Conservation (phyloP, 2,113 vertebrate species). For the Salminus brasiliensis region DNA sequence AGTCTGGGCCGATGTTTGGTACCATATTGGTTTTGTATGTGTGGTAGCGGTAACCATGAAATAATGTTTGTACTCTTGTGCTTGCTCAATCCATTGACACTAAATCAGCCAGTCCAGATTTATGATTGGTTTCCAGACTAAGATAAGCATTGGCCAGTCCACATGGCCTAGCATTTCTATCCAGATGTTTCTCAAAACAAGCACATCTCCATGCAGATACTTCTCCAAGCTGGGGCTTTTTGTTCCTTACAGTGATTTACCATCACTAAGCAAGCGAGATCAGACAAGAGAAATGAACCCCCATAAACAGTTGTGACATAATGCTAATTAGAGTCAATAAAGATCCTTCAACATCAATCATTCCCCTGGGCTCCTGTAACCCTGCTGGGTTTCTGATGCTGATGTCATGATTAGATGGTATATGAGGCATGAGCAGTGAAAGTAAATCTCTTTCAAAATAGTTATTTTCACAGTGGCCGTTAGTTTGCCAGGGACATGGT, state of each 20-base stretch:
- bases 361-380: background rate
- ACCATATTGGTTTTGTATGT: background rate
- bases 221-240: background rate
- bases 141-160: background rate
- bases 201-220: conserved; percentile 18
- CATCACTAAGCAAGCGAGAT: conserved; percentile 32
- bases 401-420: background rate
- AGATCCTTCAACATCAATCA: background rate
- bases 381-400: background rate
- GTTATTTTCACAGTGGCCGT: background rate
- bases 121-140: background rate
- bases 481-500: conserved; percentile 9
- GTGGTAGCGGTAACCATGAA: background rate
- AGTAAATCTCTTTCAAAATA: background rate
- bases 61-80: background rate
- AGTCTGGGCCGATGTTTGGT: conserved; percentile 57
- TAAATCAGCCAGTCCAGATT: background rate
- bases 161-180: background rate
- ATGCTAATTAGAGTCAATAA: conserved; percentile 55
- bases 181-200: conserved; percentile 9
- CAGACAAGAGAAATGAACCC: conserved; percentile 13
- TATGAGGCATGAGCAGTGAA: background rate
- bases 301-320: conserved; percentile 25
- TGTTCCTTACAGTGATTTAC: conserved; percentile 35
- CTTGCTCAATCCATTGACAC: conserved; percentile 4